Base-by-base conservation (phyloP, 2,888 invertebrate species). In the Phengaris alcon region DNA sequence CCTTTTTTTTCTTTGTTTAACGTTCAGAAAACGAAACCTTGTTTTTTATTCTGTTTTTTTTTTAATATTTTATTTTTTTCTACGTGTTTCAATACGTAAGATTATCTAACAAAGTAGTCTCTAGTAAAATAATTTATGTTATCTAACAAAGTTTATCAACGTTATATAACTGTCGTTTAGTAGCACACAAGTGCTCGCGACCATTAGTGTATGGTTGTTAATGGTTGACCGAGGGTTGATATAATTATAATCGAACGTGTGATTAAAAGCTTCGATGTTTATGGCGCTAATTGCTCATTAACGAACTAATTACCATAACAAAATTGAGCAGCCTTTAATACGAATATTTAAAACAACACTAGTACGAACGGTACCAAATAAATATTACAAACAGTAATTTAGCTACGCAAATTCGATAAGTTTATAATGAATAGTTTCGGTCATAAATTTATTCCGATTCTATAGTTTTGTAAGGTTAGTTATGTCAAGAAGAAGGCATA, bases 241-340 rank as follows among this genome's bases (percentile, higher is more conserved):
- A 35, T 51, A 51, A 48, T 54, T 52, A 72, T 35, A 72, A 13
- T 72, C 52, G 51, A 72, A 72, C 72, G 35, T 52, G 52, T 72
- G 35, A 72, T 72, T 72, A 15, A 70, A 70, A 70, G 54, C 52
- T 35, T 35, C 13, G 72, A 54, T 72, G 72, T 35, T 72, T 35
- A 51, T 72, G 72, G 13, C 72, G 35, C 7, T 52, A 72, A 72
- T 72, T 72, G 72, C 35, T 15, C 35, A 72, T 72, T 72, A 72
- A 72, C 54, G 22, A 54, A 54, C 22, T 72, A 72, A 52, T 72
- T 72, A 72, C 35, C 72, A 52, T 72, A 54, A 72, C 72, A 72
- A 72, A 70, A 54, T 54, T 72, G 51, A 64, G 51, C 72, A 52
- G 22, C 52, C 10, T 35, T 72, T 70, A 51, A 35, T 52, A 8